Percentiles rank a stretch among this genome's conserved stretches.
Conservation (phyloP, 2,113 vertebrate genomes). For the Hippocampus abdominalis region DNA sequence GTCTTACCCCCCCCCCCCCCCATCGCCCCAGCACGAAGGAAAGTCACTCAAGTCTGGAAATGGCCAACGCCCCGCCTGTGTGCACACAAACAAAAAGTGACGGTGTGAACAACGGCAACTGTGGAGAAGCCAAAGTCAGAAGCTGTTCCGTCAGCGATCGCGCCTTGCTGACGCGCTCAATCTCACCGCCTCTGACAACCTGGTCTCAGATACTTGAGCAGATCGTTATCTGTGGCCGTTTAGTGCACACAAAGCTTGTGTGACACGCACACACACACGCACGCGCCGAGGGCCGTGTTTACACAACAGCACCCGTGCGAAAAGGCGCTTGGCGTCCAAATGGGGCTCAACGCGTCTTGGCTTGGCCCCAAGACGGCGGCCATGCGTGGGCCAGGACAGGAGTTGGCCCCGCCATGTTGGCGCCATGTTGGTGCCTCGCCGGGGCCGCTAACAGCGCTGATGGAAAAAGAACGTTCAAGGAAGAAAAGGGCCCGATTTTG, state of each 20-base stretch:
- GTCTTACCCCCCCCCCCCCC: not conserved
- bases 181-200: constrained; percentile 67
- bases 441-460: no score
- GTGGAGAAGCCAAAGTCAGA: constrained; percentile 32
- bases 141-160: constrained; percentile 40
- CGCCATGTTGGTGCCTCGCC: no score
- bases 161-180: constrained; percentile 63
- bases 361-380: no score
- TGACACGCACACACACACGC: constrained; percentile 10
- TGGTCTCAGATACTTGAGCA: constrained; percentile 59
- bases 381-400: no score
- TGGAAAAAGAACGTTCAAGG: no score
- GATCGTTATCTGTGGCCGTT: constrained; percentile 70
- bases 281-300: not conserved
- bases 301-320: not conserved
- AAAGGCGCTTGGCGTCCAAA: constrained; percentile 3
- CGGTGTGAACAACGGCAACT: constrained; percentile 59
- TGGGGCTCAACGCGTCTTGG: not conserved
- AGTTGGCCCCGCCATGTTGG: no score
- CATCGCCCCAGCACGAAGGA: constrained; percentile 41
- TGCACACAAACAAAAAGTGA: constrained; percentile 53
- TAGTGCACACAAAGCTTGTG: constrained; percentile 60
- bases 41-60: constrained; percentile 34
- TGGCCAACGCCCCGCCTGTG: constrained; percentile 52
- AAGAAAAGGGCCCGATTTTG: no score